phyloP scores from a whole-genome alignment of 2,888 invertebrate genomes.

The Troides oblongomaculatus region DNA sequence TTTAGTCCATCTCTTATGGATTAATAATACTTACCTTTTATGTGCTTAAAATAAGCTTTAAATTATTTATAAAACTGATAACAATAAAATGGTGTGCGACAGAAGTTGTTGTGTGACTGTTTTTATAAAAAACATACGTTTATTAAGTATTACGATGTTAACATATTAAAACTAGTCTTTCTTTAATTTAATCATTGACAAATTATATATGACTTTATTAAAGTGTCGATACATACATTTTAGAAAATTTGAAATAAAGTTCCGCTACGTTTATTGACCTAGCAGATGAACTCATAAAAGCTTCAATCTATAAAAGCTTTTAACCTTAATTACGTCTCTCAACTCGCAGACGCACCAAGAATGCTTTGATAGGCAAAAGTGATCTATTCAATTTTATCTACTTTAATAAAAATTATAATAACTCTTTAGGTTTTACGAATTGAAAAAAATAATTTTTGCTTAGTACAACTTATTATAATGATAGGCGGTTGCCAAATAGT shows the following conservation, averaged over 20 bases:
- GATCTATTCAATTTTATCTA: not conserved
- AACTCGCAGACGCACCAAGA: not conserved
- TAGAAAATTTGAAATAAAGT: not conserved
- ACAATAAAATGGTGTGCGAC: too few relatives aligned
- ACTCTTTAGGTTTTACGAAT: not conserved
- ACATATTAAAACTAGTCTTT: too few relatives aligned
- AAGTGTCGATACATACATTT: not conserved
- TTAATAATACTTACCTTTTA: too few relatives aligned
- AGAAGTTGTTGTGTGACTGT: too few relatives aligned
- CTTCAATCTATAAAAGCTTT: slow-evolving; percentile 11
- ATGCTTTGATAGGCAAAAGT: slow-evolving; percentile 3
- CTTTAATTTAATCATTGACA: too few relatives aligned
- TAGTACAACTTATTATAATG: not conserved
- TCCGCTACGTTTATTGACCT: not conserved
- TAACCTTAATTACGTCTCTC: slow-evolving; percentile 12
- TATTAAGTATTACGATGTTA: too few relatives aligned
- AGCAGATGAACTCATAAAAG: slow-evolving; percentile 4
- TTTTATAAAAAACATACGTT: too few relatives aligned
- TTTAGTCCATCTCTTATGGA: too few relatives aligned
- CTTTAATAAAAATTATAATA: not conserved
- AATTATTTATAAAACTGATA: too few relatives aligned
- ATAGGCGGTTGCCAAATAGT: not conserved
- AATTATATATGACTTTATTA: too few relatives aligned
- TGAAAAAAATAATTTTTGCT: not conserved
- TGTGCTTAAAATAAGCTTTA: too few relatives aligned